Conservation (phyloP, 2,113 vertebrate species). For the Alligator sinensis region DNA sequence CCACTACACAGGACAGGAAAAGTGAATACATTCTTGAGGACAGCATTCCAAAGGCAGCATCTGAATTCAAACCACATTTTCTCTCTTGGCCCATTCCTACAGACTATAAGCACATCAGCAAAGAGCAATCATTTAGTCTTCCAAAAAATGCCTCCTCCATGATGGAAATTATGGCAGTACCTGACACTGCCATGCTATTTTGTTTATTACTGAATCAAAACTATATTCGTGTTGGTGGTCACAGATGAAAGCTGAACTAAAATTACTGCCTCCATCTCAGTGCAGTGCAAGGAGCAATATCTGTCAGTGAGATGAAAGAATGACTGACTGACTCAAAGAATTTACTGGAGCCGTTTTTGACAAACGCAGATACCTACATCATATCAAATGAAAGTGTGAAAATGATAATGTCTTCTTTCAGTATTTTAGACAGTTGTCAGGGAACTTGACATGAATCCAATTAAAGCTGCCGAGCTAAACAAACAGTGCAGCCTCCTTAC, state of each 20-base stretch:
- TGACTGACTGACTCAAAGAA: neutral
- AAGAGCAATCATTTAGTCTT: neutral
- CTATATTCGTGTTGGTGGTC: neutral
- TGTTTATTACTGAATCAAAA: neutral
- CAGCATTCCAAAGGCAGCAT: neutral
- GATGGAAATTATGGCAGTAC: neutral
- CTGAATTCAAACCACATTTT: neutral
- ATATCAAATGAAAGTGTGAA: neutral
- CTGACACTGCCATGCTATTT: neutral
- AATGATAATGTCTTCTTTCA: neutral
- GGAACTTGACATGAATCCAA: neutral
- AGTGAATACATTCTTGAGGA: neutral
- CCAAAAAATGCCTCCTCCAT: neutral
- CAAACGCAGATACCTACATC: neutral
- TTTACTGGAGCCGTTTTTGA: accelerated
- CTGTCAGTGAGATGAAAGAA: neutral
- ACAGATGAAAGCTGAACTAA: neutral
- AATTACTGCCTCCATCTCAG: neutral
- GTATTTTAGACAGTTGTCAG: neutral
- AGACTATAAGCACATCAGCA: neutral
- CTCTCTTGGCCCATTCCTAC: neutral
- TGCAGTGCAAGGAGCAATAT: neutral
- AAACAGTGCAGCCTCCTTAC: neutral
- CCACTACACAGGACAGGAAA: neutral
- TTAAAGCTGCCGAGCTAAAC: neutral